Base-by-base conservation (phyloP, 2,113 vertebrate species). In the Sterna hirundo region DNA sequence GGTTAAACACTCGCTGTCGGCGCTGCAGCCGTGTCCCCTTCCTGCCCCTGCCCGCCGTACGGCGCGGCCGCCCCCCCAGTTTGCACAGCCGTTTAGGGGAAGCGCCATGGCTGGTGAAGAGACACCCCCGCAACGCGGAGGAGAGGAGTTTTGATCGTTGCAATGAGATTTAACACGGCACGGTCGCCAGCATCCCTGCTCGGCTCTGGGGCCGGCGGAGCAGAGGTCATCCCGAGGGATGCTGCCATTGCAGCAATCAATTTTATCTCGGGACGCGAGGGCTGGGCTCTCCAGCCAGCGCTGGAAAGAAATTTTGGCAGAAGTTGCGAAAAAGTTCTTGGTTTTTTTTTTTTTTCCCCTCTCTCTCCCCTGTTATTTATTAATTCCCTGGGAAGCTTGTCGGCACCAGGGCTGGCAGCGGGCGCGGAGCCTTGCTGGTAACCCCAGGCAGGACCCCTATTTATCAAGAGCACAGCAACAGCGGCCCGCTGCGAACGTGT, bases 181-280 rank as follows among this genome's bases (percentile, higher is more conserved):
- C 2, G 5, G 42, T 34, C 3, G 0, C 54, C 66, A 64, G 44
- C 62, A 72, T 46, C 61, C n/a, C 61, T 19, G 21, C 61, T 52
- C 12, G 3, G 5, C 94, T 30, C 60, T 11, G 27, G 3, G 64
- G 34, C 32, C 1, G 0, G 0, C 0, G 1, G 47, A 27, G 62
- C 13, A 0, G 36, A n/a, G 47, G 10, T 75, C 52, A 17, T 12
- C n/a, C 62, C 9, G 9, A 52, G 76, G 27, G 86, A 26, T 34
- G 76, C 68, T 93, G 86, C 91, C 15, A 1, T 55, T 40, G 17
- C 64, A 61, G 60, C 83, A 7, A 20, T 36, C 55, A 5, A 0
- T 44, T 75, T 57, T 16, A 52, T 72, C 90, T 23, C 9, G 0
- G 87, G 44, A 19, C 49, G 20, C 1, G 15, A 62, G 83, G 17